Evolutionary conservation across 2,797 vertebrate genomes (phyloP).

Genomic region (Anas flavirostris): DNA sequence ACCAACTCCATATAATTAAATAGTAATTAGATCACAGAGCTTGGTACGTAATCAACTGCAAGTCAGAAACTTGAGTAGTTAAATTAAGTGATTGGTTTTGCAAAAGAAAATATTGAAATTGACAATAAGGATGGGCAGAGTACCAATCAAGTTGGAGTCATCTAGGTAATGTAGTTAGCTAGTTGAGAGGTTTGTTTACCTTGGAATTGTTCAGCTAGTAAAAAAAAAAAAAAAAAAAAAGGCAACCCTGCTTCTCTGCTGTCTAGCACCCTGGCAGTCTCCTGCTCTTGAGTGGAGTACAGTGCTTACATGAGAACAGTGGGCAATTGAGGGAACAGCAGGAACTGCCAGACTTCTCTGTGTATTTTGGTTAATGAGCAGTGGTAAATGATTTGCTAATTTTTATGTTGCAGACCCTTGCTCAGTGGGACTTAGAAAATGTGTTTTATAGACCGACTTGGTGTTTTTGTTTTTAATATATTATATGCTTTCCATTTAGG

Average conservation of each 20-base stretch:
- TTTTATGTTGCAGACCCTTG: background rate
- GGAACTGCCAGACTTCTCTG: background rate
- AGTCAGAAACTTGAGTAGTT: constrained; percentile 28
- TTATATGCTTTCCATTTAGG: background rate
- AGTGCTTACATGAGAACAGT: background rate
- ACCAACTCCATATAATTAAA: constrained; percentile 28
- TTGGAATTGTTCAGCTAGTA: background rate
- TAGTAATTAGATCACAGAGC: constrained; percentile 12
- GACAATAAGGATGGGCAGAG: background rate
- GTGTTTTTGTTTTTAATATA: background rate
- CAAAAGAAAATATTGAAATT: constrained; percentile 6
- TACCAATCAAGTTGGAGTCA: background rate
- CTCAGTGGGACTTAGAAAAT: background rate
- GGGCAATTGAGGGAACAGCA: background rate
- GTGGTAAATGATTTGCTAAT: background rate
- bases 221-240: constrained; percentile 25
- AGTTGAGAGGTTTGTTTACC: constrained; percentile 30
- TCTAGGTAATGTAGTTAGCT: background rate
- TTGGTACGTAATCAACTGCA: background rate
- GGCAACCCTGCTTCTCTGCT: background rate
- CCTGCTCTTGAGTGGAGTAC: background rate
- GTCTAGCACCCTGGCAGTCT: background rate
- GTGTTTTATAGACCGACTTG: background rate
- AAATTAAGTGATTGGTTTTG: background rate
- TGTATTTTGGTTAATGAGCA: background rate